Percentiles rank a stretch among this genome's conserved stretches.
Evolutionary conservation across 2,888 invertebrate species (phyloP).

Genomic region (Asteroscopus sphinx): DNA sequence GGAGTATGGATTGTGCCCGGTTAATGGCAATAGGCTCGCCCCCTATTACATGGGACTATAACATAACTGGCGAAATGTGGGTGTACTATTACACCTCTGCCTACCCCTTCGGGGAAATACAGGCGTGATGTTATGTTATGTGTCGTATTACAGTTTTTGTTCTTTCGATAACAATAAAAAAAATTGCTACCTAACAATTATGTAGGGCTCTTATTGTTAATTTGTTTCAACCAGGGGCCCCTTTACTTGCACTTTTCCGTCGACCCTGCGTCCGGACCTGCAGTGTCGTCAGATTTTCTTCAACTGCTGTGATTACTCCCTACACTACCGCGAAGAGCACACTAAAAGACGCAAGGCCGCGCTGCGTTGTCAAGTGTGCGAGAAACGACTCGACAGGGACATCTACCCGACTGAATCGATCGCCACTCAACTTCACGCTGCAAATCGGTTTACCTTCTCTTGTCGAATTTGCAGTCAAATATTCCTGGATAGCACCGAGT

Average conservation of each 20-base stretch:
- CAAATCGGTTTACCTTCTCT: slow-evolving; percentile 66
- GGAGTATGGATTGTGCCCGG: no score
- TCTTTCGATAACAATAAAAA: no score
- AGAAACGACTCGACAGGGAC: slow-evolving; percentile 81
- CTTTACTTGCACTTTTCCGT: slow-evolving; percentile 83
- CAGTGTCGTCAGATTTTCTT: slow-evolving; percentile 84
- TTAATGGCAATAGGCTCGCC: no score
- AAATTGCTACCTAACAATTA: not conserved
- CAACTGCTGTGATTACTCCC: slow-evolving; percentile 85
- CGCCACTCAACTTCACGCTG: slow-evolving; percentile 60
- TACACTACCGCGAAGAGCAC: slow-evolving; percentile 85
- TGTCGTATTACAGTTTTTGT: not conserved
- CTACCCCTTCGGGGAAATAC: no score
- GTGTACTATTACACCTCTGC: no score
- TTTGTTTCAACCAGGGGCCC: slow-evolving; percentile 74
- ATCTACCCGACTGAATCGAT: slow-evolving; percentile 60
- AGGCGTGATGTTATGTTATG: no score
- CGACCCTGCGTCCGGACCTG: slow-evolving; percentile 74
- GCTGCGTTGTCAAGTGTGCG: slow-evolving; percentile 86
- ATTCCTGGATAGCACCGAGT: slow-evolving; percentile 74
- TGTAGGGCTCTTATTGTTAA: slow-evolving; percentile 41
- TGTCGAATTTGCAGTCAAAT: slow-evolving; percentile 78
- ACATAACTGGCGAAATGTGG: no score
- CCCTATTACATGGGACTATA: no score
- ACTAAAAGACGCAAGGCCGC: slow-evolving; percentile 85